Conservation (phyloP, 2,113 vertebrate genomes). For the Tor tambroides region DNA sequence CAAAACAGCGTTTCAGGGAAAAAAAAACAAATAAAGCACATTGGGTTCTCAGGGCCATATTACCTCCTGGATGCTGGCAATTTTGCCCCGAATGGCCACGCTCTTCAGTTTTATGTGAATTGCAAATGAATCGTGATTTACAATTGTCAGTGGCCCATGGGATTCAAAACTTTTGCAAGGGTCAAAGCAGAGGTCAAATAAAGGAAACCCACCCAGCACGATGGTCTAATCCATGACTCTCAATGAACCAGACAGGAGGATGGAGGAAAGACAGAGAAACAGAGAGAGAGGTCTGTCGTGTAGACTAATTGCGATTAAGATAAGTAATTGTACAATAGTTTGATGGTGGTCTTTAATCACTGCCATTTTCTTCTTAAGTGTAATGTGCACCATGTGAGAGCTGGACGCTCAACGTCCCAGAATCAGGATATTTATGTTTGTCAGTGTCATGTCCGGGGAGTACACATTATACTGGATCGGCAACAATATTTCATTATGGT, state of each 20-base stretch:
- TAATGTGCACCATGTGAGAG: constrained; percentile 73
- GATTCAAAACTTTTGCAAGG: constrained; percentile 18
- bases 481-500: constrained; percentile 66
- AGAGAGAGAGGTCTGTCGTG: constrained; percentile 3
- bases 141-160: constrained; percentile 7
- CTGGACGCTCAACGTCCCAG: constrained; percentile 51
- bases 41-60: not conserved
- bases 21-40: not conserved
- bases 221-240: not conserved
- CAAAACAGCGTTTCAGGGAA: constrained; percentile 1
- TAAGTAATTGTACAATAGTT: constrained; percentile 46
- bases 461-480: constrained; percentile 69
- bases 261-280: constrained; percentile 4
- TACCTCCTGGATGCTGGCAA: constrained; percentile 1
- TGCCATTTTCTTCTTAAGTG: constrained; percentile 66
- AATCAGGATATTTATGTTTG: constrained; percentile 67
- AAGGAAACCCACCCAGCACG: constrained; percentile 28
- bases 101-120: not conserved
- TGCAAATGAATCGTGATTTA: not conserved
- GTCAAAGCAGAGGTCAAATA: constrained; percentile 21
- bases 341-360: constrained; percentile 56
- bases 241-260: constrained; percentile 14
- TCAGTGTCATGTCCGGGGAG: constrained; percentile 69
- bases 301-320: constrained; percentile 46
- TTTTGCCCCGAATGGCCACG: not conserved